A percentile compares a stretch with the other conserved stretches of the same genome.
Conservation (phyloP, 1,140 invertebrate species). For the Stenopsyche tienmushanensis region DNA sequence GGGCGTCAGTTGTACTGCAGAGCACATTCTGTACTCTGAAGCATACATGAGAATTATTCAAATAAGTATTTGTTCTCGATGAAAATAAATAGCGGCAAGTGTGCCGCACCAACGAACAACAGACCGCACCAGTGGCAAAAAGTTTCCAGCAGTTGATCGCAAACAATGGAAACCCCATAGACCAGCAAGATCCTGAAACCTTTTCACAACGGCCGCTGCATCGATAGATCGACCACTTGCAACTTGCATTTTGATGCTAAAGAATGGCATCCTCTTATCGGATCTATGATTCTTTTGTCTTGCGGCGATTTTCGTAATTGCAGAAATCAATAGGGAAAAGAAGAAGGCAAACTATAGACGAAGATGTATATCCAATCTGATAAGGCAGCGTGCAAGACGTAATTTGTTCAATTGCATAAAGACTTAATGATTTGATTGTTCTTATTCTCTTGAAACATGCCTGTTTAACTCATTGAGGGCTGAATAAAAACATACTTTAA, state of each 20-base stretch:
- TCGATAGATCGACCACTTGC: not conserved
- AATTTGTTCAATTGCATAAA: no score
- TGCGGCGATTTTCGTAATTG: no score
- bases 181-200: not conserved
- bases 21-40: no score
- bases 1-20: no score
- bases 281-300: not conserved
- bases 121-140: not conserved
- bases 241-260: not conserved
- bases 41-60: not conserved
- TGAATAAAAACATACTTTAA: no score
- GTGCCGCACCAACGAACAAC: not conserved
- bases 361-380: not conserved
- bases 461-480: no score
- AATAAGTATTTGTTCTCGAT: not conserved
- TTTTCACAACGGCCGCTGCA: not conserved
- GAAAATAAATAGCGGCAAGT: not conserved
- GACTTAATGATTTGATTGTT: no score
- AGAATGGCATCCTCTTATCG: not conserved
- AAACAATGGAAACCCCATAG: not conserved
- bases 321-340: no score
- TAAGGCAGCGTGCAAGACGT: no score
- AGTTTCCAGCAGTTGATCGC: not conserved
- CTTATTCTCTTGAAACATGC: no score
- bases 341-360: no score